Evolutionary conservation across 35 echinoderm and acorn worm species (phyloP).

Genomic region (Stichopus chloronotus): DNA sequence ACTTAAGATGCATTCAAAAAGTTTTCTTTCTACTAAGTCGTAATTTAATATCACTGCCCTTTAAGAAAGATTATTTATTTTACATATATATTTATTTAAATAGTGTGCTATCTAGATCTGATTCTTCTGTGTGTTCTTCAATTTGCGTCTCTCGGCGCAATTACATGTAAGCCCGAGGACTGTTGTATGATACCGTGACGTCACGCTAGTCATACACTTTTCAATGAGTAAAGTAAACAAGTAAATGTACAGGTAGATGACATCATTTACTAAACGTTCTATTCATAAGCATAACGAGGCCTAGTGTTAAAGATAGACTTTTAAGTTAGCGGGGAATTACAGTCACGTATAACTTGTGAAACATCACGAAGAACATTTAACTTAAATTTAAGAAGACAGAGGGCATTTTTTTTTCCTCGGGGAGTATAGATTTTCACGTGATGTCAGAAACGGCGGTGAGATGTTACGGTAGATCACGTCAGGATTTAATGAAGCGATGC

Average conservation of each 20-base stretch:
- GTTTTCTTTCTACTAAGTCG: background rate
- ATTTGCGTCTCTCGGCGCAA: background rate
- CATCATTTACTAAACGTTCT: background rate
- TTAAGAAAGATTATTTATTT: background rate
- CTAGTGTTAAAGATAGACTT: background rate
- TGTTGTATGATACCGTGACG: background rate
- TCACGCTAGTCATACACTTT: background rate
- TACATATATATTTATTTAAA: constrained; percentile 10
- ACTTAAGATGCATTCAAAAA: background rate
- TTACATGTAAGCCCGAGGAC: background rate
- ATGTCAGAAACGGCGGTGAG: no score
- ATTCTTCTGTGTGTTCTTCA: background rate
- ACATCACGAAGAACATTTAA: background rate
- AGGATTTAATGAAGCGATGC: no score
- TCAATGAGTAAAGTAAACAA: background rate
- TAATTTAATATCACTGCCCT: no score
- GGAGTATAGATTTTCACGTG: background rate
- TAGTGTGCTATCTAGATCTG: background rate
- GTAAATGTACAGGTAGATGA: background rate
- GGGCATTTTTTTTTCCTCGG: background rate
- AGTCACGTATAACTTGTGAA: background rate
- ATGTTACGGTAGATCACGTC: no score
- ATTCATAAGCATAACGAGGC: background rate
- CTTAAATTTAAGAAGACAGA: background rate
- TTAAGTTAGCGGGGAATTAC: background rate